These are phyloP conservation scores for Enteromius paludinosus DNA, from an alignment of 2,797 vertebrate genomes.

Conservation along the genomic window DNA sequence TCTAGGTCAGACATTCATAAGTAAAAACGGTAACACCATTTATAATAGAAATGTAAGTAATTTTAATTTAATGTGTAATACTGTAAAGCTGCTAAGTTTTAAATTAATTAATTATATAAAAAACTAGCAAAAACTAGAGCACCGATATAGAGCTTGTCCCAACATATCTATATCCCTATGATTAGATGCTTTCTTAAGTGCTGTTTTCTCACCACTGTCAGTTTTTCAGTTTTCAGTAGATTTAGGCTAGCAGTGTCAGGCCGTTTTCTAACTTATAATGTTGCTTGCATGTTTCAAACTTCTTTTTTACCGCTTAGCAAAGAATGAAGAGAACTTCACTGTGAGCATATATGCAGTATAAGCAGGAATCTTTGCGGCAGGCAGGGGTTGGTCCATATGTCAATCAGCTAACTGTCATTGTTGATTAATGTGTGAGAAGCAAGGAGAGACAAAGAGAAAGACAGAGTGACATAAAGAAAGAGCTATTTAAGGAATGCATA, in stretches of 20 bases:
- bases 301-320: not conserved
- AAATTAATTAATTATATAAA: not conserved
- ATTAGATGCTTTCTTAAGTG: not conserved
- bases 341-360: not conserved
- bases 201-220: not conserved
- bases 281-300: not conserved
- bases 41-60: not conserved
- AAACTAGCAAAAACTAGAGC: not conserved
- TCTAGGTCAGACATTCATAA: not conserved
- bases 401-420: not conserved
- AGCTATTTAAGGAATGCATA: slow-evolving; percentile 51
- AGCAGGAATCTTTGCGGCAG: not conserved
- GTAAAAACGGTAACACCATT: not conserved
- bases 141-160: not conserved
- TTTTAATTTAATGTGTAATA: not conserved
- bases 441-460: slow-evolving; percentile 9
- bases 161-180: not conserved
- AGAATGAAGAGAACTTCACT: not conserved
- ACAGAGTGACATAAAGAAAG: slow-evolving; percentile 41
- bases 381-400: not conserved
- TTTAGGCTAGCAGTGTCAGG: not conserved
- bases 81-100: not conserved
- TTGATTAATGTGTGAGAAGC: slow-evolving; percentile 8
- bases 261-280: not conserved
- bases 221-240: not conserved